These are phyloP conservation scores for Agapornis canus DNA, from an alignment of 2,797 vertebrate species.

Conservation along the genomic window DNA sequence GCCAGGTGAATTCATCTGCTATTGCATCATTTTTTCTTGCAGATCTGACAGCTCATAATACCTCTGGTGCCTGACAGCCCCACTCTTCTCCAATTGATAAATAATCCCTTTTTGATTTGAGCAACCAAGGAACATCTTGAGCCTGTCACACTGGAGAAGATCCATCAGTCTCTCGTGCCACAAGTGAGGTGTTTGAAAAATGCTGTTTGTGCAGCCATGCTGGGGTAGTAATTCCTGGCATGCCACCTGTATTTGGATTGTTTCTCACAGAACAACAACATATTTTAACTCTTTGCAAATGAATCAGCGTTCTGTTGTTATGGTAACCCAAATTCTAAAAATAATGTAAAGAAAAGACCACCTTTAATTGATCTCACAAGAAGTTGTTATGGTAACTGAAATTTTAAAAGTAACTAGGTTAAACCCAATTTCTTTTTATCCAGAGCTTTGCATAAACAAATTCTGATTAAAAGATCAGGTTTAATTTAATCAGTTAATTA, in stretches of 20 bases:
- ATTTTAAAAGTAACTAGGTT: conserved; percentile 83
- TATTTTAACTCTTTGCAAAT: conserved; percentile 77
- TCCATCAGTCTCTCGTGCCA: conserved; percentile 70
- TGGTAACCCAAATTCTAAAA: conserved; percentile 81
- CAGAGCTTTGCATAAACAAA: conserved; percentile 82
- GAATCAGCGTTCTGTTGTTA: conserved; percentile 77
- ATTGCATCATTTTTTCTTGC: conserved; percentile 67
- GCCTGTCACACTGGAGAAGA: conserved; percentile 72
- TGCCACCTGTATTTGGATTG: conserved; percentile 76
- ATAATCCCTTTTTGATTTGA: conserved; percentile 79
- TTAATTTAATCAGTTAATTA: conserved; percentile 88
- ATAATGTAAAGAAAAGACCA: conserved; percentile 79
- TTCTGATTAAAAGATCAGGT: conserved; percentile 87
- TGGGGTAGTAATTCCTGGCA: conserved; percentile 71
- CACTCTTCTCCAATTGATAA: conserved; percentile 73
- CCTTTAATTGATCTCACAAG: conserved; percentile 81
- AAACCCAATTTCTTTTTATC: conserved; percentile 80
- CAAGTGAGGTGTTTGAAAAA: conserved; percentile 73
- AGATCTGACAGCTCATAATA: conserved; percentile 73
- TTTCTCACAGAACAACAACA: conserved; percentile 73
- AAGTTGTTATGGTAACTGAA: conserved; percentile 85
- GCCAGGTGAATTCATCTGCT: conserved; percentile 63
- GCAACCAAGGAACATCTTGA: conserved; percentile 75
- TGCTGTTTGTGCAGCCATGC: conserved; percentile 57
- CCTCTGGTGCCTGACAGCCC: conserved; percentile 67